A percentile compares a stretch with the other conserved stretches of the same genome.
These are phyloP conservation scores for Chlamydotis undulata DNA, from an alignment of 2,113 vertebrate species.

Conservation along the genomic window DNA sequence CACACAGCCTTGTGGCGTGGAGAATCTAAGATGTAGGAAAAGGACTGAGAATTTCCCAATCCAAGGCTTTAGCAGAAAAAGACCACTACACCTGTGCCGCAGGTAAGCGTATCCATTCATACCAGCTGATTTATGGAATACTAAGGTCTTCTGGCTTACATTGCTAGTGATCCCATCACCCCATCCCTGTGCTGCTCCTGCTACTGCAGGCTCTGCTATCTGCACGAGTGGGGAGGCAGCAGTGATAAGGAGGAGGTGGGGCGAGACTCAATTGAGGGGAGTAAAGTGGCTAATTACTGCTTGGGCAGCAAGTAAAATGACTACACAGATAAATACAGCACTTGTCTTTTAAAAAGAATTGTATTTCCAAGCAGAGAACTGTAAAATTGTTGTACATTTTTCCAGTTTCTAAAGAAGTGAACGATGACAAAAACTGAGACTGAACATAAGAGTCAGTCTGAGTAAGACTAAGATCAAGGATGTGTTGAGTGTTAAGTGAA, in stretches of 20 bases:
- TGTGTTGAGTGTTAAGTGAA: neutral
- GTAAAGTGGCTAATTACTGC: neutral
- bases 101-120: neutral
- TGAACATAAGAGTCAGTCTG: neutral
- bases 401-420: neutral
- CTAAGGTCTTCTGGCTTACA: neutral
- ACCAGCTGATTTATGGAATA: neutral
- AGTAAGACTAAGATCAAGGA: neutral
- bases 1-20: fast-evolving
- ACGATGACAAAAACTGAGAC: neutral
- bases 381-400: neutral
- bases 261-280: neutral
- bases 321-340: neutral
- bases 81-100: no score
- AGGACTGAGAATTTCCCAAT: neutral
- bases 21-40: fast-evolving
- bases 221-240: neutral
- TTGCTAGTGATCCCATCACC: neutral
- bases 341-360: neutral
- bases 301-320: neutral
- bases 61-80: neutral
- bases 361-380: neutral
- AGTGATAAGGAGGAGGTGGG: neutral
- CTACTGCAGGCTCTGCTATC: neutral
- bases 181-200: fast-evolving